Base-by-base conservation (phyloP, 2,888 invertebrate genomes). In the Acleris sparsana region DNA sequence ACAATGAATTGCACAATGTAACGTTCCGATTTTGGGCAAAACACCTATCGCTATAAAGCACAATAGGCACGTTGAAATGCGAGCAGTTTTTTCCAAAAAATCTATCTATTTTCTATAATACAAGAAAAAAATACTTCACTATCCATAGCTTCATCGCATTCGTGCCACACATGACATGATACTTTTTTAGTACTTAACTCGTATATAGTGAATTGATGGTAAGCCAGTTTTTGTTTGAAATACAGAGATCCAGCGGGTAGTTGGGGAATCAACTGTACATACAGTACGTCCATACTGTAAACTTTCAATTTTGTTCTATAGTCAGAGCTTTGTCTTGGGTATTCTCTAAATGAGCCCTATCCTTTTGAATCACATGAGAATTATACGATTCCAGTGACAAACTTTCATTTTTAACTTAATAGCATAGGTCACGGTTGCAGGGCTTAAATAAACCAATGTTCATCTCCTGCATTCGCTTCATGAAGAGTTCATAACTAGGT, bases 81-180 rank as follows among this genome's bases (percentile, higher is more conserved):
- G 25, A 56, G 9, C 56, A 56, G 44, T 56, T 20, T 16, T 56
- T 56, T 56, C 44, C 39, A 20, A n/a, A n/a, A n/a, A n/a, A n/a
- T n/a, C n/a, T n/a, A n/a, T n/a, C n/a, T n/a, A n/a, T n/a, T n/a
- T n/a, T n/a, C n/a, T n/a, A n/a, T n/a, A n/a, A n/a, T n/a, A n/a
- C n/a, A 55, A 43, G 39, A 43, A 43, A 43, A 43, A 55, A 55
- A 55, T 56, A 44, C 56, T 44, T 56, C 22, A 25, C 56, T 22
- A 56, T 43, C 56, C 56, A 56, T 55, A 39, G 39, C 55, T 56
- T 67, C 69, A 49, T 70, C 71, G 46, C 69, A 69, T 58, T 73
- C 71, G n/a, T 71, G 72, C 69, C 70, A 72, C 16, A 72, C 70
- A 60, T 72, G 71, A 58, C 72, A 73, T 51, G 70, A 57, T 18